Evolutionary conservation across 2,888 invertebrate genomes (phyloP), one percentile per base, ranked within the genome.

Genomic region (Resseliella maxima): DNA sequence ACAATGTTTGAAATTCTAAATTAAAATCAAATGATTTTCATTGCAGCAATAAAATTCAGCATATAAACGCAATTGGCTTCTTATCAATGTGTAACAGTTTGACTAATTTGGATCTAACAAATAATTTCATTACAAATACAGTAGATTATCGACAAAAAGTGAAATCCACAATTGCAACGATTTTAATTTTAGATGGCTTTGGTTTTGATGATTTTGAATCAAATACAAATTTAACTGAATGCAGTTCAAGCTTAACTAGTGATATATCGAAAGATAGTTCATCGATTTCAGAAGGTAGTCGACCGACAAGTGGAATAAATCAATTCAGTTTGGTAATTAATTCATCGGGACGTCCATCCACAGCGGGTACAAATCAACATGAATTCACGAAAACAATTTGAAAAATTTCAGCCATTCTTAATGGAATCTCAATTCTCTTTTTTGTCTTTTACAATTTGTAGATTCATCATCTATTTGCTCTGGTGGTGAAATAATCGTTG

Each of bases 81-180:
- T 87, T 91, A 18, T 90, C 89, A 0, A 88, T 90, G 87, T 91
- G 91, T 86, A 92, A 92, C 85, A 92, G 93, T 88, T 88, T 94
- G 72, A 91, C 92, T 88, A 92, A 93, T 8, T 89, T 94, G 0
- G 92, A 93, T 88, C 89, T 94, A 86, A 90, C 91, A 41, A 91
- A 91, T 21, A 93, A 93, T 89, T 92, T 92, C 0, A 90, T 92
- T 0, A 89, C 91, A 0, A 88, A 89, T 50, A 87, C 89, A 36
- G 87, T 88, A 0, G 88, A 90, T 2, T 92, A 92, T 88, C 89
- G 91, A 0, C 89, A 89, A 27, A 90, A 89, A 3, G 88, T 92
- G 6, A 89, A 90, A 38, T 89, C 90, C 45, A 89, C 89, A 87
- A 89, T 92, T 24, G 90, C 91, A 5, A 89, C 90, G 0, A 88